Percentiles rank a stretch among this genome's conserved stretches.
Conservation (phyloP, 2,113 vertebrate species). For the Sardina pilchardus region DNA sequence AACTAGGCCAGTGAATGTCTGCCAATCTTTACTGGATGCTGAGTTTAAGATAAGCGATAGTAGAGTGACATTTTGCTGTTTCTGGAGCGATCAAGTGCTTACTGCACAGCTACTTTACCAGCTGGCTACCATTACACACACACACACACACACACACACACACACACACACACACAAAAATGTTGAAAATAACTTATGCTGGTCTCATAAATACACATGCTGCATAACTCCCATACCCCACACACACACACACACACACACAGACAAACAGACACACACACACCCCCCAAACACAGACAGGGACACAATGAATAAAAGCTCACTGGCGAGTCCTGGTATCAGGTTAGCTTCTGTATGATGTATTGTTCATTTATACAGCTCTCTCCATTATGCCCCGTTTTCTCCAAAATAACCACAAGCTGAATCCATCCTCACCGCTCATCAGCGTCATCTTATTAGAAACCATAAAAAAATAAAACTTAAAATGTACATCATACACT, state of each 20-base stretch:
- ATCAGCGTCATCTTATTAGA: constrained; percentile 80
- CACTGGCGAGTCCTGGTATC: constrained; percentile 28
- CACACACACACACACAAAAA: not conserved
- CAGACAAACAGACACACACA: constrained; percentile 15
- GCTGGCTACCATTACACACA: no score
- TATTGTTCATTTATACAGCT: constrained; percentile 83
- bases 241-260: constrained; percentile 9
- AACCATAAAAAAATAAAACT: constrained; percentile 83
- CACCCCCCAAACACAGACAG: constrained; percentile 17
- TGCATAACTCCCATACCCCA: not conserved
- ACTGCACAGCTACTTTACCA: no score
- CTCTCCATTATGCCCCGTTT: constrained; percentile 51
- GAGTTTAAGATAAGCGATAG: no score
- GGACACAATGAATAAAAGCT: constrained; percentile 13
- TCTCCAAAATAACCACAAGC: constrained; percentile 74
- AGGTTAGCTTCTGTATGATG: constrained; percentile 56
- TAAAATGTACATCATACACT: constrained; percentile 93
- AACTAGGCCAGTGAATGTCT: no score
- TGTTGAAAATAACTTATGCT: not conserved
- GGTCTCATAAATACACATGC: constrained; percentile 10
- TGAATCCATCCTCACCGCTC: constrained; percentile 59
- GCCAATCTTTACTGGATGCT: no score
- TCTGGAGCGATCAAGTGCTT: no score
- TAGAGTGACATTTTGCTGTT: no score
- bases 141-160: not conserved